A percentile compares a stretch with the other conserved stretches of the same genome.
Conservation (phyloP, 2,797 vertebrate genomes). For the Acropternis orthonyx region DNA sequence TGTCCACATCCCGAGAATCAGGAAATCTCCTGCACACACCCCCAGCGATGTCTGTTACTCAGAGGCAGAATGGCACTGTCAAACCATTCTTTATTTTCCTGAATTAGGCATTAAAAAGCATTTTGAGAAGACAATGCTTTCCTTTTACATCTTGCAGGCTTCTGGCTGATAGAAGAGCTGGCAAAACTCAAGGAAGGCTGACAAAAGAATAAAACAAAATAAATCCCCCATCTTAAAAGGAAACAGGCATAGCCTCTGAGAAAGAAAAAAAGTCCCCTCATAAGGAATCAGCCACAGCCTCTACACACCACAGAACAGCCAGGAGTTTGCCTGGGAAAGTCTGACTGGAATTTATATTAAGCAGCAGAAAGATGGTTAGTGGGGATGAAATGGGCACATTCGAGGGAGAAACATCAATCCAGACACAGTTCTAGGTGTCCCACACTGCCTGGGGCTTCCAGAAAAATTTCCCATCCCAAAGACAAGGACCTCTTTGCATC, state of each 20-base stretch:
- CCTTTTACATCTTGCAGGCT: not conserved
- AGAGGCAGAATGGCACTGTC: not conserved
- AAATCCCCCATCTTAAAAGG: not conserved
- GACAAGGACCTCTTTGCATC: not conserved
- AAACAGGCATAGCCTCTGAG: not conserved
- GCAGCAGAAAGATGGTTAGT: not conserved
- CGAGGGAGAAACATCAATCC: not conserved
- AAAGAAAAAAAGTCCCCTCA: not conserved
- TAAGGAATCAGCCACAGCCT: not conserved
- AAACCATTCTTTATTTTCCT: not conserved
- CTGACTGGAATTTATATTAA: rapidly evolving
- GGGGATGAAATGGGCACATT: not conserved
- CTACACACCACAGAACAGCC: not conserved
- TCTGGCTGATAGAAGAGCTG: not conserved
- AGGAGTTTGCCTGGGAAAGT: not conserved
- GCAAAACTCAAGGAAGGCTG: not conserved
- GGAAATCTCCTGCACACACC: not conserved
- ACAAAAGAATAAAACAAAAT: not conserved
- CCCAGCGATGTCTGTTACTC: not conserved
- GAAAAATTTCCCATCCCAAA: not conserved
- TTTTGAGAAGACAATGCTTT: not conserved
- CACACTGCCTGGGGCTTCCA: not conserved
- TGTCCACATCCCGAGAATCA: not conserved
- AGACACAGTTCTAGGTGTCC: not conserved
- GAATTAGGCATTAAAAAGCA: not conserved